Evolutionary conservation across 2,888 invertebrate species (phyloP).

Genomic region (Polietes domitor): DNA sequence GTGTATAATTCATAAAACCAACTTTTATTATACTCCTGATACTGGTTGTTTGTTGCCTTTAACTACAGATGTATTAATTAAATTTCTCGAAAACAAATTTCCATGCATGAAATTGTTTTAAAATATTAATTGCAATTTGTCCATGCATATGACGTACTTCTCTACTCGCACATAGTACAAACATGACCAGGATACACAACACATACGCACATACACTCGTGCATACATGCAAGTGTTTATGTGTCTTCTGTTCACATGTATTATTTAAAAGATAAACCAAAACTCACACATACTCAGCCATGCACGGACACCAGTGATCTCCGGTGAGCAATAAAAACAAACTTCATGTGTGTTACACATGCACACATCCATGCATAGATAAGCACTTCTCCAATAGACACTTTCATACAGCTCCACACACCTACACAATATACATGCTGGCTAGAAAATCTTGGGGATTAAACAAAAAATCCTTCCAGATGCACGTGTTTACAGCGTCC

Average conservation of each 20-base stretch:
- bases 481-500: too few species aligned
- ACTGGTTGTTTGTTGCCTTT: slow-evolving; percentile 43
- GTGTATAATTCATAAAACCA: neutral
- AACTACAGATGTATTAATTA: slow-evolving; percentile 51
- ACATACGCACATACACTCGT: slow-evolving; percentile 5
- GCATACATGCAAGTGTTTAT: neutral
- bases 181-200: too few species aligned
- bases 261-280: neutral
- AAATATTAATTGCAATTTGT: slow-evolving; percentile 72
- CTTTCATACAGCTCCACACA: too few species aligned
- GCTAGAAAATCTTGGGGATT: too few species aligned
- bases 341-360: slow-evolving; percentile 32
- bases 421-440: too few species aligned
- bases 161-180: slow-evolving; percentile 12
- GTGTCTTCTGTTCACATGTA: neutral
- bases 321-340: slow-evolving; percentile 8
- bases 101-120: slow-evolving; percentile 69
- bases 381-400: neutral
- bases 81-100: slow-evolving; percentile 40
- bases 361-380: too few species aligned
- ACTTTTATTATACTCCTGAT: slow-evolving; percentile 57
- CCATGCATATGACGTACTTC: slow-evolving; percentile 47
- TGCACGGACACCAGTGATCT: neutral
- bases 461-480: too few species aligned
- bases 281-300: neutral